Percentiles rank a stretch among this genome's conserved stretches.
phyloP scores from a whole-genome alignment of 1,140 invertebrate species.

The Calliphora vicina region DNA sequence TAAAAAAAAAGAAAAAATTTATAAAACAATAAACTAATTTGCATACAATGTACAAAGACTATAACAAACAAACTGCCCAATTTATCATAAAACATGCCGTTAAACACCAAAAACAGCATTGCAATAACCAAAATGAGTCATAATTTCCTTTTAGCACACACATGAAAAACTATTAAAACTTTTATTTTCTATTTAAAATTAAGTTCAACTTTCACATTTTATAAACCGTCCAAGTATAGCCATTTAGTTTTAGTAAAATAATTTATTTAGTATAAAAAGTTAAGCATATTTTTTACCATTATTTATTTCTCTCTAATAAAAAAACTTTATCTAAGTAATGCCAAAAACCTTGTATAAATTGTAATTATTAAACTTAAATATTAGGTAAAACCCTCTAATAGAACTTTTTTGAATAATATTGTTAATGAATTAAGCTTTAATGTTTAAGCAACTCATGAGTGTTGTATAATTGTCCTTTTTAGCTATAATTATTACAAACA shows the following conservation, averaged over 20 bases:
- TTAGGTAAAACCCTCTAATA: neutral
- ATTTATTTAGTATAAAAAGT: neutral
- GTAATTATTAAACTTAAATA: neutral
- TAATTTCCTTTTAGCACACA: neutral
- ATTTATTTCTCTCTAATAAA: neutral
- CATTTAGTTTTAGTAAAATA: neutral
- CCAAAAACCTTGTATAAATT: neutral
- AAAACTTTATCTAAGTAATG: neutral
- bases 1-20: neutral
- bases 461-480: conserved; percentile 15
- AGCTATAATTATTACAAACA: no score
- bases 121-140: neutral
- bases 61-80: neutral
- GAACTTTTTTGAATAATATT: neutral
- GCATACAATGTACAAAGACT: neutral
- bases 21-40: neutral
- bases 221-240: neutral
- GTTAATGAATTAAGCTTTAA: conserved; percentile 1
- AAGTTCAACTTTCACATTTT: neutral
- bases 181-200: neutral
- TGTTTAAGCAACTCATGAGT: conserved; percentile 6
- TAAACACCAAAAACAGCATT: neutral
- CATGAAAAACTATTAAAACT: neutral
- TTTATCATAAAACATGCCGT: neutral
- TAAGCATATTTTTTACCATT: neutral